Conservation (phyloP, 1,140 invertebrate species). For the Drosophila bifasciata region DNA sequence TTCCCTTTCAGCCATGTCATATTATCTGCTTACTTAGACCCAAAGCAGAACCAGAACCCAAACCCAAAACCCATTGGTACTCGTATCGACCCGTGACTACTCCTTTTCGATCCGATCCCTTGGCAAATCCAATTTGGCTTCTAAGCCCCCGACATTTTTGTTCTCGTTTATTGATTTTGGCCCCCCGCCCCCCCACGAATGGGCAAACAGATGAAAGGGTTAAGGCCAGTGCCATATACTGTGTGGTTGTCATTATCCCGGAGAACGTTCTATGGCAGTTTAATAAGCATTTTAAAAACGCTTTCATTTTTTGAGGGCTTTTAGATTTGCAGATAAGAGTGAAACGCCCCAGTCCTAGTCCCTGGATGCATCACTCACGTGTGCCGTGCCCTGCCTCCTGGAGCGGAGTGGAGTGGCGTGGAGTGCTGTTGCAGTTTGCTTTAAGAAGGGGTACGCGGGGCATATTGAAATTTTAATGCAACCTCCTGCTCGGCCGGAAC, state of each 20-base stretch:
- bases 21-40: conserved; percentile 68
- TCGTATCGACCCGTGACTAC: not conserved
- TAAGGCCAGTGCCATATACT: not conserved
- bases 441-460: conserved; percentile 31
- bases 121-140: conserved; percentile 71
- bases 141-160: conserved; percentile 65
- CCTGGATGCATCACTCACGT: not conserved
- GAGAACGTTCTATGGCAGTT: conserved; percentile 20
- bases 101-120: conserved; percentile 30
- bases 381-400: not conserved
- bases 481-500: not conserved
- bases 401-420: not conserved
- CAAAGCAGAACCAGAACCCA: too few species aligned
- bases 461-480: conserved; percentile 61
- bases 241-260: conserved; percentile 42
- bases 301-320: conserved; percentile 15
- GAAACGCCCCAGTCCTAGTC: not conserved
- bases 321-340: conserved; percentile 9
- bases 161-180: conserved; percentile 64
- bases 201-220: conserved; percentile 9
- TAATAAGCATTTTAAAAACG: conserved; percentile 37
- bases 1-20: conserved; percentile 46
- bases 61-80: conserved; percentile 11
- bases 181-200: not conserved
- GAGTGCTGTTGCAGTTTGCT: conserved; percentile 39